A percentile compares a stretch with the other conserved stretches of the same genome.
phyloP scores from a whole-genome alignment of 2,797 vertebrate genomes.

The Psittacula derbiana region DNA sequence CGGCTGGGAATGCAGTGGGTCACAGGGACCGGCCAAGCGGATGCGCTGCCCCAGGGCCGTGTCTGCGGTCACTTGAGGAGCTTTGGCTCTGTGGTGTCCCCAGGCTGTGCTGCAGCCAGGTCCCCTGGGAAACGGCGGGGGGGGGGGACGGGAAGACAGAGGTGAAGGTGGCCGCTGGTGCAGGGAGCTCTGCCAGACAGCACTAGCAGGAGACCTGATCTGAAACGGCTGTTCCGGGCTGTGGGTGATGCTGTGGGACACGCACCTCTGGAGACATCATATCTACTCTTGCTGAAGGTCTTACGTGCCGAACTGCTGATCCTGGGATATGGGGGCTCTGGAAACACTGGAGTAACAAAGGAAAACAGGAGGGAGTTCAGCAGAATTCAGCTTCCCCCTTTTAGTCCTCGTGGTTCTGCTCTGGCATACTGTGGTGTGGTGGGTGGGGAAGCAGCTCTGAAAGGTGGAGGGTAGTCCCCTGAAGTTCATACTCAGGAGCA shows the following conservation, averaged over 20 bases:
- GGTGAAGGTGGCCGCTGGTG: not conserved
- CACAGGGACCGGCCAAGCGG: not conserved
- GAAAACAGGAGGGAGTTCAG: not conserved
- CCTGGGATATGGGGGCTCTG: not conserved
- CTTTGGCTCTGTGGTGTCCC: not conserved
- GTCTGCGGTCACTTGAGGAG: not conserved
- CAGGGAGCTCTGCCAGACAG: not conserved
- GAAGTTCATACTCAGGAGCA: fast-evolving
- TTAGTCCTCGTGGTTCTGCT: not conserved
- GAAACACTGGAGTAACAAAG: not conserved
- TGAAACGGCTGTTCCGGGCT: not conserved
- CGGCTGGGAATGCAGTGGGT: not conserved
- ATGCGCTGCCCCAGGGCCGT: not conserved
- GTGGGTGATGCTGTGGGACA: not conserved
- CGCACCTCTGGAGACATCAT: not conserved
- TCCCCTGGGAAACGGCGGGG: not conserved
- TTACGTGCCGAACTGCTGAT: not conserved
- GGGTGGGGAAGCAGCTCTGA: not conserved
- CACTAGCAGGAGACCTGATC: not conserved
- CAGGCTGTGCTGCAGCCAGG: not conserved
- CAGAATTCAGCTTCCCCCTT: not conserved
- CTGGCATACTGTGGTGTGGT: not conserved
- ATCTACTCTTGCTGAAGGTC: not conserved
- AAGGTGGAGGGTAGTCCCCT: not conserved
- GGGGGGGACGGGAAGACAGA: too few relatives aligned